Conservation (phyloP, 2,797 vertebrate species). For the Pseudochaenichthys georgianus region DNA sequence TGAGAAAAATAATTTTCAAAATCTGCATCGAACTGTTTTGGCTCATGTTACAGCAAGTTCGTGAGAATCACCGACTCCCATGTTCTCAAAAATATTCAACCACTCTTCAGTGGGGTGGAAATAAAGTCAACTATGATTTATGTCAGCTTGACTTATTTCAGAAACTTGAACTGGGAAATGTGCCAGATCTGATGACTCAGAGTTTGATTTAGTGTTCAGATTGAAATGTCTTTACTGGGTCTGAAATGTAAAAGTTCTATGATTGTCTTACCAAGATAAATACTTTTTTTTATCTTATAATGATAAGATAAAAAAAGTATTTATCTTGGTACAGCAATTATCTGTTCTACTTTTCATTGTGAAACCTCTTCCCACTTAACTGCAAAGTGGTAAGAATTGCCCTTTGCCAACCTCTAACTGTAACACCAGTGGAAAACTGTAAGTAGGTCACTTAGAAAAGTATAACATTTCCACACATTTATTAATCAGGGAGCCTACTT, state of each 20-base stretch:
- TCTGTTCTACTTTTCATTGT: slow-evolving; percentile 5
- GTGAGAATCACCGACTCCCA: neutral
- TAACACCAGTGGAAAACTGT: slow-evolving; percentile 22
- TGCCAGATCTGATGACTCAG: neutral
- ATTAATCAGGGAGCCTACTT: slow-evolving; percentile 32
- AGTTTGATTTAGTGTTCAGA: neutral
- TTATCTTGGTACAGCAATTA: slow-evolving; percentile 2
- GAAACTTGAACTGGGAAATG: slow-evolving; percentile 5
- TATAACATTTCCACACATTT: slow-evolving; percentile 6
- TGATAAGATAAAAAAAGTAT: too few relatives aligned
- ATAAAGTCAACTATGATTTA: slow-evolving; percentile 6
- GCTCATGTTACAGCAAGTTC: too few relatives aligned
- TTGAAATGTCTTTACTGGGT: neutral
- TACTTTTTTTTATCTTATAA: too few relatives aligned
- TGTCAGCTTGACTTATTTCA: slow-evolving; percentile 11
- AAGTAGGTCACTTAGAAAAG: slow-evolving; percentile 33
- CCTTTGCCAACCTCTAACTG: slow-evolving; percentile 20
- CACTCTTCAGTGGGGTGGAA: slow-evolving; percentile 21
- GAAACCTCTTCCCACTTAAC: slow-evolving; percentile 17
- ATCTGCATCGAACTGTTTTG: too few relatives aligned
- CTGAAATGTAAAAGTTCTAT: neutral
- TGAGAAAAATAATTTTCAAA: too few relatives aligned
- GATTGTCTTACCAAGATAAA: neutral
- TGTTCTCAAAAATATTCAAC: slow-evolving; percentile 11
- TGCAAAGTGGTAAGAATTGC: slow-evolving; percentile 21